phyloP scores from a whole-genome alignment of 2,113 vertebrate genomes.

The Channa maculata region DNA sequence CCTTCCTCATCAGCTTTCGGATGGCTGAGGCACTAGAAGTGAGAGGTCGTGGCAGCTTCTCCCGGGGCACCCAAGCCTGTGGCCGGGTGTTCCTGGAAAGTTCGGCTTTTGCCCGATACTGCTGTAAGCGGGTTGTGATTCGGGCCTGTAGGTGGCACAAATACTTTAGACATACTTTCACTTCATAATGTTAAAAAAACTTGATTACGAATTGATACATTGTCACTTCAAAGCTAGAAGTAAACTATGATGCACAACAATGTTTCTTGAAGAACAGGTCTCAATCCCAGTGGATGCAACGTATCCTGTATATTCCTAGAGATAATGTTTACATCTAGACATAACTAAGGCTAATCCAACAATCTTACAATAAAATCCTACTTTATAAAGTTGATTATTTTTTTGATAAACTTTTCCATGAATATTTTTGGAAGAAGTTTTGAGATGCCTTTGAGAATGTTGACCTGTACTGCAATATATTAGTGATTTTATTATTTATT shows the following conservation, averaged over 20 bases:
- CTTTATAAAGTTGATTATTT: no score
- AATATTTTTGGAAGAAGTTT: neutral
- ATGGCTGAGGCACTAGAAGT: slow-evolving; percentile 98
- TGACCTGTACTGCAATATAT: no score
- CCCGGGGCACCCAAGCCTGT: slow-evolving; percentile 97
- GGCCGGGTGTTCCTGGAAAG: slow-evolving; percentile 94
- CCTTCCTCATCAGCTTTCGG: slow-evolving; percentile 97
- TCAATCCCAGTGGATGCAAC: no score
- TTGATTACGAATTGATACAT: no score
- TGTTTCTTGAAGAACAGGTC: no score
- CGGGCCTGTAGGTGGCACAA: slow-evolving; percentile 84
- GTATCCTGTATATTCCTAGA: no score
- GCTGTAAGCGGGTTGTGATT: slow-evolving; percentile 94
- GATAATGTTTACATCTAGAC: no score
- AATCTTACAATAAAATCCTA: no score
- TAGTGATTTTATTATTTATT: no score
- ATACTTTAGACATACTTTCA: neutral
- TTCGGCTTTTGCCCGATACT: slow-evolving; percentile 96
- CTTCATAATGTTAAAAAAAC: neutral
- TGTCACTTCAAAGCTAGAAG: neutral
- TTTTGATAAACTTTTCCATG: no score
- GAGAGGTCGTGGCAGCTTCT: slow-evolving; percentile 94
- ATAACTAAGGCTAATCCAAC: no score
- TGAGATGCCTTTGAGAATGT: neutral
- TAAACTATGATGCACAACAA: neutral